phyloP scores from a whole-genome alignment of 2,113 vertebrate species.

The Apodemus speciosus region DNA sequence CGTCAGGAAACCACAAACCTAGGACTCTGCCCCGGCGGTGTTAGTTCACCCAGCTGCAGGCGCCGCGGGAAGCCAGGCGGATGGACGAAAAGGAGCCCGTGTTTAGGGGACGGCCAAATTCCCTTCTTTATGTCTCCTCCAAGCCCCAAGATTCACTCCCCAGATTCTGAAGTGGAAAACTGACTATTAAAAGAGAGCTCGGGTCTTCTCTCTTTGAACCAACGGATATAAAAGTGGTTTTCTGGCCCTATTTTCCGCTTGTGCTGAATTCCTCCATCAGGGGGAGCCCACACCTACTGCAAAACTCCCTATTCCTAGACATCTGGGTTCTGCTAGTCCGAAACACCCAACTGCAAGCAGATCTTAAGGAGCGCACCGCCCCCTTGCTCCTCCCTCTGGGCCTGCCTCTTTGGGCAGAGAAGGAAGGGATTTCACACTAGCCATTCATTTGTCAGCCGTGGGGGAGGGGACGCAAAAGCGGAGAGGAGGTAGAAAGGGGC shows the following conservation, averaged over 20 bases:
- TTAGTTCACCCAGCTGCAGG: background rate
- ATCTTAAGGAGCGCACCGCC: slow-evolving; percentile 31
- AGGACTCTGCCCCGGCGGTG: background rate
- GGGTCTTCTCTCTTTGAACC: background rate
- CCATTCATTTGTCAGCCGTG: background rate
- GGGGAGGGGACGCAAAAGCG: background rate
- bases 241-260: background rate
- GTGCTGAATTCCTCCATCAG: slow-evolving; percentile 59
- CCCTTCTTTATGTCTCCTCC: background rate
- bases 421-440: slow-evolving; percentile 65
- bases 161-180: slow-evolving; percentile 1
- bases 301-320: slow-evolving; percentile 68
- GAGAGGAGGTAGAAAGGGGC: background rate
- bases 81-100: background rate
- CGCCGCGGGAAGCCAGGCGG: fast-evolving
- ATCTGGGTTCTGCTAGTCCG: slow-evolving; percentile 13
- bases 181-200: background rate
- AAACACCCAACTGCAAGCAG: background rate
- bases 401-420: background rate
- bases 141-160: background rate
- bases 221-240: background rate
- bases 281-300: slow-evolving; percentile 68
- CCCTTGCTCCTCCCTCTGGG: slow-evolving; percentile 45
- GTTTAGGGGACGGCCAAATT: background rate
- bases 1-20: background rate